phyloP scores from a whole-genome alignment of 2,888 invertebrate species.

The Furcula furcula region DNA sequence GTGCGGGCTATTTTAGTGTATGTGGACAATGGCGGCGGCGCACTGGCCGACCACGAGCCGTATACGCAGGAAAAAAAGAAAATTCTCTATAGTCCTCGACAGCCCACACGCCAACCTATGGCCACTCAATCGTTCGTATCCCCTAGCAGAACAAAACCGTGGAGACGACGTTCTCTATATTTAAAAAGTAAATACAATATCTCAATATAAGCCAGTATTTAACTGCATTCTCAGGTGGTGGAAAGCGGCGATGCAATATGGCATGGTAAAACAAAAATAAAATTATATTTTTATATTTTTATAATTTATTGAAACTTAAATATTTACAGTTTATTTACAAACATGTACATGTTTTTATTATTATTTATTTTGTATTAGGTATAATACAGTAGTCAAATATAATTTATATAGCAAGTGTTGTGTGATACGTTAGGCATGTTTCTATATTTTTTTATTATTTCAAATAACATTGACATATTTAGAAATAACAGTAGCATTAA shows the following conservation, averaged over 20 bases:
- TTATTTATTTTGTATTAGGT: constrained; percentile 13
- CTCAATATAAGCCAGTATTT: too few relatives aligned
- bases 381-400: constrained; percentile 10
- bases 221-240: too few relatives aligned
- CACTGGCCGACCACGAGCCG: constrained; percentile 35
- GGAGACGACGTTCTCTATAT: constrained; percentile 35
- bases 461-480: constrained; percentile 6
- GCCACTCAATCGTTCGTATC: constrained; percentile 75
- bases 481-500: constrained; percentile 12
- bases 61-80: constrained; percentile 63
- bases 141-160: constrained; percentile 40
- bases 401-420: neutral
- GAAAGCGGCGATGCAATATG: too few relatives aligned
- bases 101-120: constrained; percentile 76
- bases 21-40: constrained; percentile 53
- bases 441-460: neutral
- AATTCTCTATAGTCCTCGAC: constrained; percentile 71
- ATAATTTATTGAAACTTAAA: too few relatives aligned
- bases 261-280: too few relatives aligned
- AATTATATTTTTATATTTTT: too few relatives aligned
- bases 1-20: constrained; percentile 66
- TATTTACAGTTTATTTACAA: too few relatives aligned
- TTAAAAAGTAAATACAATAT: constrained; percentile 4
- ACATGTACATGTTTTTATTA: constrained; percentile 4
- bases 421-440: neutral